Conservation (phyloP, 1,140 invertebrate species). For the Caenorhabditis brenneri region DNA sequence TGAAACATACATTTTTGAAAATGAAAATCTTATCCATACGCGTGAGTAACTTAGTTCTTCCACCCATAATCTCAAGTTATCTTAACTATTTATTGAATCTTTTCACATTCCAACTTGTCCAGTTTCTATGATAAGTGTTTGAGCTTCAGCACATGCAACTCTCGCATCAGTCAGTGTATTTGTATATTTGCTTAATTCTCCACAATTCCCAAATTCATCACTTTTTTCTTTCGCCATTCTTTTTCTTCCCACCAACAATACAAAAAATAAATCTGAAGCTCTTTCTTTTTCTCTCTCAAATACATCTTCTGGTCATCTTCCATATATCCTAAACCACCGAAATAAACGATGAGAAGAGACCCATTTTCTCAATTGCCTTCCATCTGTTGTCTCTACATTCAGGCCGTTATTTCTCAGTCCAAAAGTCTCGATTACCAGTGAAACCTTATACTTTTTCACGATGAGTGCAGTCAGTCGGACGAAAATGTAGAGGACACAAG, state of each 20-base stretch:
- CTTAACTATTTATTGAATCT: slow-evolving; percentile 20
- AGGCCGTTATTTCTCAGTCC: background rate
- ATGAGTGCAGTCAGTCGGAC: slow-evolving; percentile 6
- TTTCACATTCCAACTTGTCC: slow-evolving; percentile 34
- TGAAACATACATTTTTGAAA: too few species aligned
- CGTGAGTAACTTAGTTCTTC: too few species aligned
- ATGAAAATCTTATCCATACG: too few species aligned
- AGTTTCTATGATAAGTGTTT: slow-evolving; percentile 41
- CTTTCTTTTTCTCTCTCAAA: background rate
- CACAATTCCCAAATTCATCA: slow-evolving; percentile 24
- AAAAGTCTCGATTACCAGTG: slow-evolving; percentile 40
- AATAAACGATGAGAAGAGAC: slow-evolving; percentile 41
- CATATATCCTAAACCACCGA: slow-evolving; percentile 25
- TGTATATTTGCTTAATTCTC: slow-evolving; percentile 41
- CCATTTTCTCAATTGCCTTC: slow-evolving; percentile 34
- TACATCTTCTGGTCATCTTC: background rate
- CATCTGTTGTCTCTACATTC: slow-evolving; percentile 17
- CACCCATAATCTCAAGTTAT: background rate
- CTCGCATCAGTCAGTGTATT: slow-evolving; percentile 27
- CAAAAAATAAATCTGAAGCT: background rate
- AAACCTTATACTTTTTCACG: slow-evolving; percentile 39
- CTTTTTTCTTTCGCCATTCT: background rate
- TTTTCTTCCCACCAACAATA: background rate
- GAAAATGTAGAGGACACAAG: background rate
- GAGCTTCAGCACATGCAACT: slow-evolving; percentile 29